These are phyloP conservation scores for Spilogale gracilis DNA, from an alignment of 2,113 vertebrate genomes.

Conservation along the genomic window DNA sequence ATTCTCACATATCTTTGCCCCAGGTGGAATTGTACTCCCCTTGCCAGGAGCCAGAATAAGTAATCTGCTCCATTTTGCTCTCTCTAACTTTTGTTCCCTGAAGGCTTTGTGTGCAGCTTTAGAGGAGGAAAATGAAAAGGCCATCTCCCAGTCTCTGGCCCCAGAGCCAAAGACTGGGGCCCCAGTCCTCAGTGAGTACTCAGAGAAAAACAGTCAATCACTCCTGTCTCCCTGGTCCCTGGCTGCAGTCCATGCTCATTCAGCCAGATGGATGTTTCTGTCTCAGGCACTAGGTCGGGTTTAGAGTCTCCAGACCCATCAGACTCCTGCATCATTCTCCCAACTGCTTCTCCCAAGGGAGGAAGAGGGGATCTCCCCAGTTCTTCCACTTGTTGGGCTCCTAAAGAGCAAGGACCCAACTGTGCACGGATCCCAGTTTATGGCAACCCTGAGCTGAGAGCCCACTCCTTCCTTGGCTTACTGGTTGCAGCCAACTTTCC, in stretches of 20 bases:
- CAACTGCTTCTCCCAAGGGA: not conserved
- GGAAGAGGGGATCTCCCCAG: not conserved
- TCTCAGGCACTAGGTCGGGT: not conserved
- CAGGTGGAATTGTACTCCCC: no score
- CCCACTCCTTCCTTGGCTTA: not conserved
- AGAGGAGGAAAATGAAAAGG: not conserved
- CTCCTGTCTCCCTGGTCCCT: not conserved
- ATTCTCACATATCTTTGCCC: no score
- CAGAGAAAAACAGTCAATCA: not conserved
- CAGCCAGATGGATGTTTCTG: not conserved
- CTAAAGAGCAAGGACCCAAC: not conserved
- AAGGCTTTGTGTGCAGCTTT: not conserved
- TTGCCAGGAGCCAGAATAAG: no score
- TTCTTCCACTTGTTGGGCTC: not conserved
- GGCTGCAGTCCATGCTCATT: not conserved
- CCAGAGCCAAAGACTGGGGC: not conserved
- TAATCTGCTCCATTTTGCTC: not conserved
- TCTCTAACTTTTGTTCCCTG: not conserved
- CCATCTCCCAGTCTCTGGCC: rapidly evolving
- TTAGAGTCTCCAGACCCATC: not conserved
- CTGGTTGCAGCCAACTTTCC: not conserved
- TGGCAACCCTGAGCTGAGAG: not conserved
- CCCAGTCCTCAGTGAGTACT: not conserved
- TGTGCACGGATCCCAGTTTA: not conserved
- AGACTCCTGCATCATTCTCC: not conserved